These are phyloP conservation scores for Brachionus sp. DNA, from an alignment of 1,140 invertebrate species.

Conservation along the genomic window DNA sequence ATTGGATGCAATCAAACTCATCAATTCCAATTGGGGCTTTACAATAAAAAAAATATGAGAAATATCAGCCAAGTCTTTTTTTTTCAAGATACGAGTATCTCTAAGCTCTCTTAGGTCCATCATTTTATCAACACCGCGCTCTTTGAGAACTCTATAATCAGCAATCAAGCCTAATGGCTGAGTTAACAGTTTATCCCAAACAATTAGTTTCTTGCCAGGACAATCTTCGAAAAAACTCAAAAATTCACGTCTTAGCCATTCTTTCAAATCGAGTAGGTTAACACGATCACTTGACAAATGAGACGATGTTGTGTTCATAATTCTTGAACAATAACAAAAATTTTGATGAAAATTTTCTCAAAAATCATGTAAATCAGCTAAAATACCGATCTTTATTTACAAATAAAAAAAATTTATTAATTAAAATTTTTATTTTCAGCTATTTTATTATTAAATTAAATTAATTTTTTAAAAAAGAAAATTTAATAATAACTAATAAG, in stretches of 20 bases:
- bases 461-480: background rate
- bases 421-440: background rate
- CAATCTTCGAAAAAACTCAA: constrained; percentile 44
- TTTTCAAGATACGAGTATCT: constrained; percentile 42
- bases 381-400: background rate
- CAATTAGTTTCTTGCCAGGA: constrained; percentile 58
- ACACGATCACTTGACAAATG: constrained; percentile 41
- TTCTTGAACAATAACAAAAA: background rate
- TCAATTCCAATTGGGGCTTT: constrained; percentile 73
- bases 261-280: constrained; percentile 26
- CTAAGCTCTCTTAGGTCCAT: constrained; percentile 39
- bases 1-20: constrained; percentile 80
- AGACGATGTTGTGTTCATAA: constrained; percentile 26
- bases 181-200: constrained; percentile 83
- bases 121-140: constrained; percentile 34
- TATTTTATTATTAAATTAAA: background rate
- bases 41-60: constrained; percentile 84
- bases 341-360: background rate
- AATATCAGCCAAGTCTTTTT: constrained; percentile 59
- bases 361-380: background rate
- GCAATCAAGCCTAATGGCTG: constrained; percentile 81
- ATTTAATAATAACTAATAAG: background rate
- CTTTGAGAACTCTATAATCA: constrained; percentile 71
- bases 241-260: constrained; percentile 45
- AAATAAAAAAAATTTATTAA: background rate